Evolutionary conservation across 35 echinoderm and acorn worm species (phyloP).

Genomic region (Strongylocentrotus purpuratus): DNA sequence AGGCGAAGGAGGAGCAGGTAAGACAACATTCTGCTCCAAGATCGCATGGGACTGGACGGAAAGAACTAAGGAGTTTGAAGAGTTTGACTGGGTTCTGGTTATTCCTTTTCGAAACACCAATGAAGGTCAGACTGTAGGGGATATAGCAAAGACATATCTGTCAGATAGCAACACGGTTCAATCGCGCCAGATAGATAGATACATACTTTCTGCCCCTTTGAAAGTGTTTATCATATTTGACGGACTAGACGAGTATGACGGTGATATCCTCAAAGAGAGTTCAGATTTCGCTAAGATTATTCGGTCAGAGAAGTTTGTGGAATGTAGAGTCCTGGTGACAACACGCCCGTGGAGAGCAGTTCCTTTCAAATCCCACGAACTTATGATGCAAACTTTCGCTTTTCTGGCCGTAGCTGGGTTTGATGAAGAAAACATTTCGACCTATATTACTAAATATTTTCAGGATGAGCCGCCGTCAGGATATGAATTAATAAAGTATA

Average conservation of each 20-base stretch:
- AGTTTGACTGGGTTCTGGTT: background rate
- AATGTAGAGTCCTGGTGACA: background rate
- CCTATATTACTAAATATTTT: background rate
- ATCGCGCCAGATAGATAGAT: background rate
- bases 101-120: background rate
- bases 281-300: background rate
- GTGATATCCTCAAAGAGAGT: background rate
- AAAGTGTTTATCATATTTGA: background rate
- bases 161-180: background rate
- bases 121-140: background rate
- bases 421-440: background rate
- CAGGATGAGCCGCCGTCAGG: background rate
- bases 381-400: background rate
- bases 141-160: background rate
- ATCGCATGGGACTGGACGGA: background rate
- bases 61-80: background rate
- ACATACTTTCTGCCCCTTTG: background rate
- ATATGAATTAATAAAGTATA: background rate
- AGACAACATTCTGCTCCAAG: background rate
- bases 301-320: background rate
- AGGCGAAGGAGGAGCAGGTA: background rate
- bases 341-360: background rate
- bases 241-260: background rate
- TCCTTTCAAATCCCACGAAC: background rate
- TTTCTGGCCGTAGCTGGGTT: background rate